Base-by-base conservation (phyloP, 2,797 vertebrate genomes). In the Emydoidea blandingii region DNA sequence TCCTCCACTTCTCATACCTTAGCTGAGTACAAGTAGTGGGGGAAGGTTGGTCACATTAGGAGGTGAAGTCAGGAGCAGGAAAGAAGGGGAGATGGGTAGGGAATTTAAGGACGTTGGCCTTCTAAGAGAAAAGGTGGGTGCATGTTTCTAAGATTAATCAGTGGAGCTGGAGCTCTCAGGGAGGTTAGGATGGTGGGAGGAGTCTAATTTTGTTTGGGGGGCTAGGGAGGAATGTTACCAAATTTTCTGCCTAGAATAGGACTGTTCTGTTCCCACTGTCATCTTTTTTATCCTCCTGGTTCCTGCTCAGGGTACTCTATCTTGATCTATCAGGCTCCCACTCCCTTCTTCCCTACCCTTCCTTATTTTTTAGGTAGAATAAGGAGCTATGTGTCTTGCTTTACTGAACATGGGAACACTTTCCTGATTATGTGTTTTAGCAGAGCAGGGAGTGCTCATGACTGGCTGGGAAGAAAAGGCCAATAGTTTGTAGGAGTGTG, bases 281-380 rank as follows among this genome's bases (percentile, higher is more conserved):
- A 47, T 74, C 44, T 23, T 25, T 15, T 47, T 29, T 76, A 76
- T 14, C 41, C 14, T 29, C 12, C 74, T 76, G 44, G 27, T 47
- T 31, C 14, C 27, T 78, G 44, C 44, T 31, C 41, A 49, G 74
- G 2, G 14, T 78, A 78, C 15, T 47, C 44, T 49, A 5, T 76
- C 72, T 47, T 74, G 68, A 44, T 44, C 41, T 74, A 25, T 44
- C 41, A 44, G 12, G 12, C 12, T 74, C 21, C 62, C 2, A 18
- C 59, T 68, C 34, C 19, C 8, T 37, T 52, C 23, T 6, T 1
- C 54, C 88, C 62, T 37, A 8, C 8, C 15, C 88, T 44, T 44
- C 72, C 10, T 86, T 78, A 27, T 68, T 21, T 9, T 88, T 23
- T 4, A 79, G 50, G 21, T 79, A 0, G 0, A 2, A 1, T 1